These are phyloP conservation scores for Oreochromis aureus DNA, from an alignment of 2,113 vertebrate species.

Conservation along the genomic window DNA sequence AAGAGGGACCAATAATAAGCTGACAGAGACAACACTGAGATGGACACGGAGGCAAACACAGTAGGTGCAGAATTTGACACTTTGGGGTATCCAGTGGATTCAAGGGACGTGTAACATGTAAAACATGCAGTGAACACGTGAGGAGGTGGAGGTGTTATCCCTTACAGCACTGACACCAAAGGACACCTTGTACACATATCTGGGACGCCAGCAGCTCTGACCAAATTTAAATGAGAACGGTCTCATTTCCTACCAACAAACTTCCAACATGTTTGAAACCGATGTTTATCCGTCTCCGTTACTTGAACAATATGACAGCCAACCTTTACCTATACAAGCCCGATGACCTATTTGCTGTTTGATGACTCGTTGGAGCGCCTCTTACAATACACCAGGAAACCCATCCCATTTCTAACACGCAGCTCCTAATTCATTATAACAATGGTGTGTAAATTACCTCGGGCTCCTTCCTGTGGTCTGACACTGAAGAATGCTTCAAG, in stretches of 20 bases:
- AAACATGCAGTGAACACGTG: background rate
- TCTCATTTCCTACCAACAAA: background rate
- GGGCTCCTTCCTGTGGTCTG: background rate
- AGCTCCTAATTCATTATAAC: background rate
- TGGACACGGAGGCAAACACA: background rate
- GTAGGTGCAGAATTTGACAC: background rate
- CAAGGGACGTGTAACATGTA: background rate
- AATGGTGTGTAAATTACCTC: background rate
- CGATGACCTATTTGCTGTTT: background rate
- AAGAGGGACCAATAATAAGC: background rate
- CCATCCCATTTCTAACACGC: background rate
- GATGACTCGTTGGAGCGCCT: background rate
- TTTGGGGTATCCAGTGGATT: background rate
- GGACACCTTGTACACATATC: background rate
- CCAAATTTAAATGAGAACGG: background rate
- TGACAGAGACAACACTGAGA: background rate
- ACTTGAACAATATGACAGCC: background rate
- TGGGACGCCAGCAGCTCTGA: background rate
- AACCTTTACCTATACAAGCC: background rate
- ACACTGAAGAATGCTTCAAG: conserved; percentile 9
- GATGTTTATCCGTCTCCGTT: background rate
- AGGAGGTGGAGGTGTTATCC: background rate
- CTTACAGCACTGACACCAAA: background rate
- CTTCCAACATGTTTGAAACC: background rate
- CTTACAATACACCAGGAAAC: background rate